phyloP scores from a whole-genome alignment of 2,888 invertebrate genomes.

The Scaptomyza parva region DNA sequence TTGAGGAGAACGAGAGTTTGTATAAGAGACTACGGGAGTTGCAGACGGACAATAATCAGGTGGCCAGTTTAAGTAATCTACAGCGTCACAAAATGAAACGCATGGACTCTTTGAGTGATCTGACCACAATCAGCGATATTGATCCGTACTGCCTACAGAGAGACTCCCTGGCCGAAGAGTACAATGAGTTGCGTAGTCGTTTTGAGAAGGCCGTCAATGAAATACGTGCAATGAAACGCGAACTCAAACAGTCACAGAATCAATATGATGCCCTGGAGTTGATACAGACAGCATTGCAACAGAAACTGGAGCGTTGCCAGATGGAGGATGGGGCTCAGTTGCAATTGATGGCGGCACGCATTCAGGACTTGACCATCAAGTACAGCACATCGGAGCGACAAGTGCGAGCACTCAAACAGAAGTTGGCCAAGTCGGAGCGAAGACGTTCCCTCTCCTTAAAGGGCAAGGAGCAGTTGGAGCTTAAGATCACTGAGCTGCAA shows the following conservation, averaged over 20 bases:
- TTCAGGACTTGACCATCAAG: slow-evolving; percentile 93
- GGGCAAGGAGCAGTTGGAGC: slow-evolving; percentile 93
- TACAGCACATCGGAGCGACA: slow-evolving; percentile 93
- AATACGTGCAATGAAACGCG: slow-evolving; percentile 92
- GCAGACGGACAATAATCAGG: slow-evolving; percentile 86
- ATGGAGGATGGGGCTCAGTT: slow-evolving; percentile 89
- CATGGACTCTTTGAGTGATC: slow-evolving; percentile 92
- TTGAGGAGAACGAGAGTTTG: slow-evolving; percentile 91
- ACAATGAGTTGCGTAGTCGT: slow-evolving; percentile 90
- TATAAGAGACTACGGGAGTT: slow-evolving; percentile 90
- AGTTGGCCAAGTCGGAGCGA: slow-evolving; percentile 91
- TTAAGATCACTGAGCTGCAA: slow-evolving; percentile 88
- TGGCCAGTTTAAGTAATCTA: slow-evolving; percentile 82
- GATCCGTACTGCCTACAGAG: slow-evolving; percentile 91
- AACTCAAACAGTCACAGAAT: slow-evolving; percentile 91
- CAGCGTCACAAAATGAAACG: slow-evolving; percentile 86
- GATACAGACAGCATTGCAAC: slow-evolving; percentile 90
- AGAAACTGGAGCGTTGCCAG: slow-evolving; percentile 89
- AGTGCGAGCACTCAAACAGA: slow-evolving; percentile 91
- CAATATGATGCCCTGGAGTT: slow-evolving; percentile 92
- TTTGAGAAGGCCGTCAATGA: slow-evolving; percentile 94
- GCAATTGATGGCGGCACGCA: slow-evolving; percentile 92
- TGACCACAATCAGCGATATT: slow-evolving; percentile 92
- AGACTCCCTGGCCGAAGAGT: slow-evolving; percentile 92
- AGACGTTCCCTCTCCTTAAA: slow-evolving; percentile 93